Evolutionary conservation across 53 echinoderm and acorn worm species (phyloP).

Genomic region (Crossaster papposus): DNA sequence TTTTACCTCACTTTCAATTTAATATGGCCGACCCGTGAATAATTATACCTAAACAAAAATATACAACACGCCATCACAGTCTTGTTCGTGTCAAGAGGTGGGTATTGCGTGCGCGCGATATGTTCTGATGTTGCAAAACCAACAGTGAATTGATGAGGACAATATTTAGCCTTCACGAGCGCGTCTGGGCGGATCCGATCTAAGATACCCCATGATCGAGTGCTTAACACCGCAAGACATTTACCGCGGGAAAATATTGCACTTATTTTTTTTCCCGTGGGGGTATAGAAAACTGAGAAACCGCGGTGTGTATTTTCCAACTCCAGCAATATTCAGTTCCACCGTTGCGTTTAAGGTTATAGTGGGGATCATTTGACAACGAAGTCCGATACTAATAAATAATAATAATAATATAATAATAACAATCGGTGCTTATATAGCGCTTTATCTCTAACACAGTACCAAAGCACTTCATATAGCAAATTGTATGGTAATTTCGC

Average conservation of each 20-base stretch:
- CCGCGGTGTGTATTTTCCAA: not conserved
- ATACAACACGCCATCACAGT: too few species aligned
- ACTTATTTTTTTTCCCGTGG: constrained; percentile 14
- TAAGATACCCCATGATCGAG: not conserved
- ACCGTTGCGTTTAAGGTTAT: not conserved
- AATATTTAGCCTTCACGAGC: not conserved
- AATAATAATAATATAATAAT: too few species aligned
- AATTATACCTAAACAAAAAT: too few species aligned
- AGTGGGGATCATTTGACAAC: too few species aligned
- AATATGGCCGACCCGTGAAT: too few species aligned
- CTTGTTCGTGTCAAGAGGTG: not conserved
- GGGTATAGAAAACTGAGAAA: not conserved
- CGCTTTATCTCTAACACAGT: too few species aligned
- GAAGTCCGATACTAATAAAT: too few species aligned
- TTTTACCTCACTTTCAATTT: too few species aligned
- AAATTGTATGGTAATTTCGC: too few species aligned
- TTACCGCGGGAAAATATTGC: constrained; percentile 28
- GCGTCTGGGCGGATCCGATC: constrained; percentile 13
- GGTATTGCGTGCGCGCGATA: not conserved
- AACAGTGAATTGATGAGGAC: not conserved
- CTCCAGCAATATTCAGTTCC: not conserved
- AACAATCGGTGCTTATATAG: too few species aligned
- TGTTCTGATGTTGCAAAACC: not conserved
- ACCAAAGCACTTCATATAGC: too few species aligned
- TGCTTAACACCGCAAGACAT: not conserved